These are phyloP conservation scores for Tridacna crocea DNA, from an alignment of 2,888 invertebrate species.

Conservation along the genomic window DNA sequence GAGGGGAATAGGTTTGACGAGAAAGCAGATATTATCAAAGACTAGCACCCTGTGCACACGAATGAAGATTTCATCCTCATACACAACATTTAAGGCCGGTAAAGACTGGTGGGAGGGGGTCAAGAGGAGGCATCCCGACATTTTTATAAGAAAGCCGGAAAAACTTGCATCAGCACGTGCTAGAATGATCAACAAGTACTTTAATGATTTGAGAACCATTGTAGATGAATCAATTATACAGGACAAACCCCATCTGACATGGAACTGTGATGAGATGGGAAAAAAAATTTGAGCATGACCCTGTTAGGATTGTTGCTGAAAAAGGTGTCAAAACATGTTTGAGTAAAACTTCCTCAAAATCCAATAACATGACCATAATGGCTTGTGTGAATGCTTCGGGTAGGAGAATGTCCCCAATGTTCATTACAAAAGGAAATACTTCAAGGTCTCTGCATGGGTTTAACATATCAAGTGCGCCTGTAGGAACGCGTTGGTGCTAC, in stretches of 20 bases:
- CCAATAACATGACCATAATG: constrained; percentile 27
- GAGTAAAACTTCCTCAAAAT: constrained; percentile 15
- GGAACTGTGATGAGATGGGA: constrained; percentile 8
- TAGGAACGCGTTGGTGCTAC: constrained; percentile 52
- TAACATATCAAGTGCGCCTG: constrained; percentile 50
- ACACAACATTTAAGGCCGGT: constrained; percentile 27
- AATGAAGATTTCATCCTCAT: constrained; percentile 16
- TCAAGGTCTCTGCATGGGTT: constrained; percentile 47
- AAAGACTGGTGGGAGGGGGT: constrained; percentile 47
- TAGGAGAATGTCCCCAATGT: constrained; percentile 52
- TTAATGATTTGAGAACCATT: constrained; percentile 3
- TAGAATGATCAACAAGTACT: constrained; percentile 44
- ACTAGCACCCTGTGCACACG: constrained; percentile 21
- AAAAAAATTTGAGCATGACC: constrained; percentile 8
- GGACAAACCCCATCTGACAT: not conserved
- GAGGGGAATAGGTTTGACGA: constrained; percentile 44
- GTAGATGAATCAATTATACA: not conserved
- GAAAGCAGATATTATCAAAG: constrained; percentile 23
- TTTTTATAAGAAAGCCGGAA: constrained; percentile 44
- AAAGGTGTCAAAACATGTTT: constrained; percentile 14
- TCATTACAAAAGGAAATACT: constrained; percentile 64
- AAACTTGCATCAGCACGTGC: constrained; percentile 29
- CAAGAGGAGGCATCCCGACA: constrained; percentile 32
- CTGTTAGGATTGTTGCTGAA: constrained; percentile 10
- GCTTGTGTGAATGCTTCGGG: constrained; percentile 58